Percentiles rank a stretch among this genome's conserved stretches.
These are phyloP conservation scores for Andrena camellia DNA, from an alignment of 2,888 invertebrate species.

Conservation along the genomic window DNA sequence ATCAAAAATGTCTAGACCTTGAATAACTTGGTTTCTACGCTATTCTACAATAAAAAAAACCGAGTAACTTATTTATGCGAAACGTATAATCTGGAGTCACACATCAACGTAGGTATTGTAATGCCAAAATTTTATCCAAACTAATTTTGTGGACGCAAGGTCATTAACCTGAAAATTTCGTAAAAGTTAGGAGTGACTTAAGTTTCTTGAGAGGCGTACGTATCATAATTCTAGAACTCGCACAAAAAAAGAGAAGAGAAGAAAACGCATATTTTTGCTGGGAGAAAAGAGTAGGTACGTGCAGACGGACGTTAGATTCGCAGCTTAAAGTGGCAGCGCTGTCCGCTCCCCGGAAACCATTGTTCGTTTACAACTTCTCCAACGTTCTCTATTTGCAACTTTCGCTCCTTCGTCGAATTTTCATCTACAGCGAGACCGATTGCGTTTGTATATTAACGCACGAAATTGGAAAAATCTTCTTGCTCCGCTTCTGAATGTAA, in stretches of 20 bases:
- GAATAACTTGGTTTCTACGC: no score
- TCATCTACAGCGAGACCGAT: background rate
- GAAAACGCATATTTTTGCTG: constrained; percentile 1
- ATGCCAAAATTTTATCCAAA: constrained; percentile 5
- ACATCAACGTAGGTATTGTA: background rate
- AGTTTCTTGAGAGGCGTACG: constrained; percentile 36
- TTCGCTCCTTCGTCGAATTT: background rate
- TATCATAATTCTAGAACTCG: constrained; percentile 41
- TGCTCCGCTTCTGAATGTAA: no score
- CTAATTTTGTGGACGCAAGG: constrained; percentile 1
- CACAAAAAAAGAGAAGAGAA: constrained; percentile 17
- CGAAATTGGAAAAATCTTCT: no score
- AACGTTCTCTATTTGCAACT: no score
- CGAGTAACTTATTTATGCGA: background rate
- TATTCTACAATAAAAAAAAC: background rate
- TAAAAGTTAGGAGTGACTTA: constrained; percentile 33
- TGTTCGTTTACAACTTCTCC: constrained; percentile 16
- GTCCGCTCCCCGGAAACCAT: constrained; percentile 21
- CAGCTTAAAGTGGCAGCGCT: constrained; percentile 2
- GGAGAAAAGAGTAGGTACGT: constrained; percentile 30
- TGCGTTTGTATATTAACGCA: background rate
- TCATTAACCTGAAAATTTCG: constrained; percentile 42
- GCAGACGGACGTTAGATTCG: constrained; percentile 36
- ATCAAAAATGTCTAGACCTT: no score
- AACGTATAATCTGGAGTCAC: background rate